These are phyloP conservation scores for Beroe ovata DNA, from an alignment of 37 sponge, comb jelly and placozoan species.

Conservation along the genomic window DNA sequence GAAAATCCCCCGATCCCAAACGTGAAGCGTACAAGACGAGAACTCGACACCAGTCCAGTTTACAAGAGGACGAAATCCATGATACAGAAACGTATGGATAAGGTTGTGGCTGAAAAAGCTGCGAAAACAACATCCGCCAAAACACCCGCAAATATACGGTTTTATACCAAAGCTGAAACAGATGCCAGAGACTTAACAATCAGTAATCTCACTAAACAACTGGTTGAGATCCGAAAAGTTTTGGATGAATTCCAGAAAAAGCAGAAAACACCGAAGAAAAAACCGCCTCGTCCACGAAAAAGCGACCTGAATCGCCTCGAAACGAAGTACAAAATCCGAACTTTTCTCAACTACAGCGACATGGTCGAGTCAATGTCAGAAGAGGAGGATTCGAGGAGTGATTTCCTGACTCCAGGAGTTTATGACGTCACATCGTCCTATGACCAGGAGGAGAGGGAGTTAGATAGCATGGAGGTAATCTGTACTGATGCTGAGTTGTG, in stretches of 20 bases:
- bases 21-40: slow-evolving; percentile 7
- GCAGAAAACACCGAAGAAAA: not conserved
- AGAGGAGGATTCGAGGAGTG: not conserved
- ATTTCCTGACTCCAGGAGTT: not conserved
- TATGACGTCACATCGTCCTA: slow-evolving; percentile 17
- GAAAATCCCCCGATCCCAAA: slow-evolving; percentile 46
- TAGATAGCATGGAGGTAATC: not conserved
- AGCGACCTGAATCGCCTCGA: not conserved
- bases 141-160: not conserved
- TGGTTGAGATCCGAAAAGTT: not conserved
- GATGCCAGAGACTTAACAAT: not conserved
- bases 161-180: not conserved
- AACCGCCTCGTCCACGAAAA: not conserved
- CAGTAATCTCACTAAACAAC: not conserved
- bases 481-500: not conserved
- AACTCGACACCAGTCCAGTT: slow-evolving; percentile 14
- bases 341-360: not conserved
- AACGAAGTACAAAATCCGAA: not conserved
- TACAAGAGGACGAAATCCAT: slow-evolving; percentile 12
- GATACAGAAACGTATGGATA: slow-evolving; percentile 12
- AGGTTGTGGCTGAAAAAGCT: not conserved
- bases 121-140: not conserved
- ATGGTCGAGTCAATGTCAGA: not conserved
- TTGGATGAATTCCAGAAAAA: not conserved
- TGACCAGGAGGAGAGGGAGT: slow-evolving; percentile 14